Conservation (phyloP, 2,113 vertebrate species). For the Romanogobio albipinnatus region DNA sequence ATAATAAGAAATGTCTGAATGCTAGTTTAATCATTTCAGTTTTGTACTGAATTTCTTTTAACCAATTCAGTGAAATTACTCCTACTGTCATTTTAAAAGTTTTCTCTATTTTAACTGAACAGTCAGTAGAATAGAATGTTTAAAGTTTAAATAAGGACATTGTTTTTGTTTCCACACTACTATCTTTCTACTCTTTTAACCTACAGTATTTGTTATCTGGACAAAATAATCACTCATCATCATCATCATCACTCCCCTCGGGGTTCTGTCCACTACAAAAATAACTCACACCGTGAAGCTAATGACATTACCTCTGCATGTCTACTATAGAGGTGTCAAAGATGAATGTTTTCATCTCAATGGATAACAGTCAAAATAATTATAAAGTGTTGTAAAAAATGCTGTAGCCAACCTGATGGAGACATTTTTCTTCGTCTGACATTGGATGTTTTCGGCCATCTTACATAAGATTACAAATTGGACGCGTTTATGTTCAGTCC, state of each 20-base stretch:
- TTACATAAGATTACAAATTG: no score
- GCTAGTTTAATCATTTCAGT: no score
- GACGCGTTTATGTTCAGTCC: no score
- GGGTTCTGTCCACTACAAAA: conserved; percentile 1
- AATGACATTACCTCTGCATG: background rate
- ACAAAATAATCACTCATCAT: background rate
- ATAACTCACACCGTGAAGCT: conserved; percentile 1
- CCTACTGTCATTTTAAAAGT: background rate
- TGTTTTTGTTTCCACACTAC: background rate
- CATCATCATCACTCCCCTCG: background rate
- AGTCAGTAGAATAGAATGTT: background rate
- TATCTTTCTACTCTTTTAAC: background rate
- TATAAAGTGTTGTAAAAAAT: background rate
- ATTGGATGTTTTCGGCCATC: background rate
- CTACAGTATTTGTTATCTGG: background rate
- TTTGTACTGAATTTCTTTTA: no score
- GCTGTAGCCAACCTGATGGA: background rate
- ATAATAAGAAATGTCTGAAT: no score
- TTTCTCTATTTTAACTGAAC: background rate
- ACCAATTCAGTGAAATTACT: no score
- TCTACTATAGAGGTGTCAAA: background rate
- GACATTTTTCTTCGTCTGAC: background rate
- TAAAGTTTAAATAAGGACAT: conserved; percentile 45
- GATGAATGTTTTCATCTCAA: background rate
- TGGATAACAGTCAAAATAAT: background rate